Evolutionary conservation across 2,888 invertebrate genomes (phyloP).

Genomic region (Lithosia quadra): DNA sequence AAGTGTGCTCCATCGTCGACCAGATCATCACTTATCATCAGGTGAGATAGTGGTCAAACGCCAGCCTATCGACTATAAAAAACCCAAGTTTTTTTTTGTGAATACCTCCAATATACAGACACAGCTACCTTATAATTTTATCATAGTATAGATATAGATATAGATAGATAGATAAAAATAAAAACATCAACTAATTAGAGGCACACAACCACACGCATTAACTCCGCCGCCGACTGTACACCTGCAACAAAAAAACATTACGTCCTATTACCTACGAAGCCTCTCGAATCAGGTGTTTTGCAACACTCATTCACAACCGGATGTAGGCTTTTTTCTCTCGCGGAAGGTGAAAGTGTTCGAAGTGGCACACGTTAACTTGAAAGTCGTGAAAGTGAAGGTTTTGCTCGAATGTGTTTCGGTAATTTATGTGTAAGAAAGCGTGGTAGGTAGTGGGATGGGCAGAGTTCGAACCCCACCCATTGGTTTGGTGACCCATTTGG

Average conservation of each 20-base stretch:
- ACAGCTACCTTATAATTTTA: background rate
- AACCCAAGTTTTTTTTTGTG: too few relatives aligned
- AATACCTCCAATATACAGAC: too few relatives aligned
- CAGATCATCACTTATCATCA: too few relatives aligned
- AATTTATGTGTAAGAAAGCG: slow-evolving; percentile 53
- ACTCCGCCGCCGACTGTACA: background rate
- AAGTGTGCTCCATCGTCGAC: too few relatives aligned
- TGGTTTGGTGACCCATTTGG: slow-evolving; percentile 4
- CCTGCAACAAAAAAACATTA: slow-evolving; percentile 39
- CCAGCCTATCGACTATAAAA: too few relatives aligned
- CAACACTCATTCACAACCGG: slow-evolving; percentile 65
- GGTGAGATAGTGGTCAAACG: too few relatives aligned
- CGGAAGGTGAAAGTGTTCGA: slow-evolving; percentile 67
- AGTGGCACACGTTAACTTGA: slow-evolving; percentile 63
- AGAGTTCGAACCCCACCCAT: slow-evolving; percentile 7
- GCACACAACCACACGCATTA: background rate
- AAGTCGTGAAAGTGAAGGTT: slow-evolving; percentile 73
- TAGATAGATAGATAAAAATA: background rate
- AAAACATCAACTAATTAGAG: background rate
- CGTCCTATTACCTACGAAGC: slow-evolving; percentile 43
- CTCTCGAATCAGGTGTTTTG: slow-evolving; percentile 62
- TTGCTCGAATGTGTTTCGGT: slow-evolving; percentile 51
- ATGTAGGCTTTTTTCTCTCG: slow-evolving; percentile 68
- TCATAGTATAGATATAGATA: background rate
- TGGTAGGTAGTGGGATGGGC: slow-evolving; percentile 22